These are phyloP conservation scores for Zonotrichia leucophrys DNA, from an alignment of 2,113 vertebrate species.

Conservation along the genomic window DNA sequence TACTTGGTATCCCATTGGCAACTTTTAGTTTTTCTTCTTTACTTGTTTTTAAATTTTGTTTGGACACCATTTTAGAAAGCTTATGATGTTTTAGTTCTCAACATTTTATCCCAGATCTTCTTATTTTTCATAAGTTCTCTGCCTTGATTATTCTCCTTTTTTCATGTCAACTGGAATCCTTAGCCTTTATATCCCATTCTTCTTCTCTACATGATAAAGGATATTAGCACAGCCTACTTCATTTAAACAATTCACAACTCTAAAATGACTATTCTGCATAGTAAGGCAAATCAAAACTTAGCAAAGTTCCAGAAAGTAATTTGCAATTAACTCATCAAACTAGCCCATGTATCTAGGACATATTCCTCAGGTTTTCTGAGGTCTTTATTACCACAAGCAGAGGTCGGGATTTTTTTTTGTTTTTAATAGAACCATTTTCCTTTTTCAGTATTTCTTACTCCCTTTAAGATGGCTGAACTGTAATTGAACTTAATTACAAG, in stretches of 20 bases:
- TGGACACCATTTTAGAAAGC: background rate
- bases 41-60: background rate
- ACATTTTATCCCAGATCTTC: background rate
- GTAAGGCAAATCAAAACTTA: background rate
- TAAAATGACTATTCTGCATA: background rate
- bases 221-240: background rate
- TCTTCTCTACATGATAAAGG: background rate
- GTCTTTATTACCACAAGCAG: background rate
- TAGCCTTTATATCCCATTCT: background rate
- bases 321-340: background rate
- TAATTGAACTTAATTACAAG: background rate
- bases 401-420: background rate
- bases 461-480: background rate
- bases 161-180: background rate
- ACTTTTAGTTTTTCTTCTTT: background rate
- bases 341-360: background rate
- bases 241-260: background rate
- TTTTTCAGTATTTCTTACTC: background rate
- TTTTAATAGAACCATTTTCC: background rate
- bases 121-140: background rate
- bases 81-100: background rate
- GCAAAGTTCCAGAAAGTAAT: background rate
- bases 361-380: background rate
- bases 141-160: background rate
- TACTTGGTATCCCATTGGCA: background rate